Percentiles rank a stretch among this genome's conserved stretches.
Evolutionary conservation across 1,140 invertebrate genomes (phyloP).

Genomic region (Cherax destructor): DNA sequence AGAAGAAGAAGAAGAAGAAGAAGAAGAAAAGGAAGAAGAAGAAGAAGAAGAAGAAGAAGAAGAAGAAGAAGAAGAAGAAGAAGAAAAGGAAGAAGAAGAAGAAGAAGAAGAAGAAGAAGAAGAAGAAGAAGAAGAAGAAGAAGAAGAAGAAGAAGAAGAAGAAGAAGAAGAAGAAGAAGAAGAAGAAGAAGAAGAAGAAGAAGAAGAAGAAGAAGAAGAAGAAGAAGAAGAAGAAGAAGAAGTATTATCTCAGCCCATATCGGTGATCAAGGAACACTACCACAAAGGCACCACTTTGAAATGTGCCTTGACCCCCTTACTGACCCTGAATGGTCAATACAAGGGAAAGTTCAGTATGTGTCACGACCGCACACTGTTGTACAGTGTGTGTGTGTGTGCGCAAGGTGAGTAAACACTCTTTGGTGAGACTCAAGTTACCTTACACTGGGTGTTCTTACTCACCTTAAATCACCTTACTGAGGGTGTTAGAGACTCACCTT

Average conservation of each 20-base stretch:
- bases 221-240: constrained; percentile 10
- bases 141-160: neutral
- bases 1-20: neutral
- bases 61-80: neutral
- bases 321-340: neutral
- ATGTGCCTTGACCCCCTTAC: neutral
- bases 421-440: neutral
- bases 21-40: neutral
- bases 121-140: neutral
- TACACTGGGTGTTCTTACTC: neutral
- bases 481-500: constrained; percentile 74
- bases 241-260: neutral
- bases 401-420: no score
- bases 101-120: neutral
- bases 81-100: neutral
- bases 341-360: neutral
- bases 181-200: constrained; percentile 10
- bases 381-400: constrained; percentile 4
- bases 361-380: neutral
- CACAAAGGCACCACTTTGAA: neutral
- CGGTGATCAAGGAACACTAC: neutral
- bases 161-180: constrained; percentile 10
- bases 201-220: constrained; percentile 10
- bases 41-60: neutral
- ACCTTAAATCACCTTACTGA: no score